Conservation (phyloP, 1,140 invertebrate genomes). For the Triops cancriformis region DNA sequence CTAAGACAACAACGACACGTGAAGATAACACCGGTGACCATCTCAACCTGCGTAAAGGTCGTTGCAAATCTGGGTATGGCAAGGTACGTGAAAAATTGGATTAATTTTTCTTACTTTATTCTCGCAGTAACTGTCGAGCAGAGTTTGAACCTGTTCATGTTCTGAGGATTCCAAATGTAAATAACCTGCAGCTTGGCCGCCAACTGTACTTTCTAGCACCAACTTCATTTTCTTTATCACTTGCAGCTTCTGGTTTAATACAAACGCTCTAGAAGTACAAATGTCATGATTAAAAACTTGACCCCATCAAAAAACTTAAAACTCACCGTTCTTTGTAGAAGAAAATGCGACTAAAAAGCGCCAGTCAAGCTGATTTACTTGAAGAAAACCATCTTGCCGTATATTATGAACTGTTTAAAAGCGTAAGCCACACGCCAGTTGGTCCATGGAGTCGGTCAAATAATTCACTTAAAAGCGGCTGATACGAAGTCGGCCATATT, state of each 20-base stretch:
- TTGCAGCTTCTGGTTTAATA: not conserved
- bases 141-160: constrained; percentile 30
- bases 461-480: not conserved
- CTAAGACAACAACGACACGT: too few relatives aligned
- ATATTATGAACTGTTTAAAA: too few relatives aligned
- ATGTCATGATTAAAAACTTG: not conserved
- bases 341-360: too few relatives aligned
- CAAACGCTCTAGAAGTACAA: not conserved
- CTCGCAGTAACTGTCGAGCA: constrained; percentile 34
- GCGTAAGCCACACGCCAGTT: too few relatives aligned
- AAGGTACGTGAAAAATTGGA: not conserved
- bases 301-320: too few relatives aligned
- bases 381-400: too few relatives aligned
- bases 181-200: constrained; percentile 28
- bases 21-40: too few relatives aligned
- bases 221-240: constrained; percentile 19
- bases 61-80: too few relatives aligned
- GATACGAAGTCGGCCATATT: not conserved
- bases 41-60: too few relatives aligned
- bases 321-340: too few relatives aligned
- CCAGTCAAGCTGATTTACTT: too few relatives aligned
- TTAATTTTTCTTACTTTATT: constrained; percentile 29
- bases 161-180: constrained; percentile 29
- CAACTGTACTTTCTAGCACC: constrained; percentile 26
- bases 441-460: too few relatives aligned